Conservation (phyloP, 2,113 vertebrate species). For the Poeciliopsis turrubarensis region DNA sequence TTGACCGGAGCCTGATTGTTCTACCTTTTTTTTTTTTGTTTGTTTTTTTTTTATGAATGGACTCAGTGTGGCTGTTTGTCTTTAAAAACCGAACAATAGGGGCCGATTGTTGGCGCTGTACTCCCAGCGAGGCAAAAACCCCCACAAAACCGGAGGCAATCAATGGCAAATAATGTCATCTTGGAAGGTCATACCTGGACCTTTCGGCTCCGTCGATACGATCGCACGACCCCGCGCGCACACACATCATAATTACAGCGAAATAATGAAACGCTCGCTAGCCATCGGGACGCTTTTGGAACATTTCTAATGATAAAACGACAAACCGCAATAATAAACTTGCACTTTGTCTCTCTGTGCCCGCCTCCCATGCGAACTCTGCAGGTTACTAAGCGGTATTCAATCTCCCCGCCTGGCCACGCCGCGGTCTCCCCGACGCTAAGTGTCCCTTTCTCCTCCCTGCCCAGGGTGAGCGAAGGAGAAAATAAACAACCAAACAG, state of each 20-base stretch:
- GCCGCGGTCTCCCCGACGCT: slow-evolving; percentile 53
- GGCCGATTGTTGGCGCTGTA: slow-evolving; percentile 56
- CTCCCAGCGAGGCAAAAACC: slow-evolving; percentile 61
- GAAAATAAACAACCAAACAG: slow-evolving; percentile 77
- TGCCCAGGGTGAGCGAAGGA: slow-evolving; percentile 65
- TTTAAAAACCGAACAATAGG: slow-evolving; percentile 71
- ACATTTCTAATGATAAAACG: slow-evolving; percentile 66
- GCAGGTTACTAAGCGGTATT: slow-evolving; percentile 65
- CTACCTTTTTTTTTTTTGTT: slow-evolving; percentile 52
- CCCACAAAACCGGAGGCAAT: slow-evolving; percentile 64
- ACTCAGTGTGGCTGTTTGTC: slow-evolving; percentile 59
- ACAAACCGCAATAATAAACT: slow-evolving; percentile 54
- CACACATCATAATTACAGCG: slow-evolving; percentile 35
- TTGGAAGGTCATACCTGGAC: slow-evolving; percentile 79
- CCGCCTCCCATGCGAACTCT: slow-evolving; percentile 57
- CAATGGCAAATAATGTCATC: slow-evolving; percentile 79
- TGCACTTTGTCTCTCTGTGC: slow-evolving; percentile 59
- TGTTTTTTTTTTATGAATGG: slow-evolving; percentile 47
- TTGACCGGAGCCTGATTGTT: slow-evolving; percentile 46
- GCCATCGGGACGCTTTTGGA: slow-evolving; percentile 53
- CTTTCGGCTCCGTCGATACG: slow-evolving; percentile 75
- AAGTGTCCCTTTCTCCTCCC: slow-evolving; percentile 71
- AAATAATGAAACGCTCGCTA: slow-evolving; percentile 38
- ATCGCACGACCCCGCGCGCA: slow-evolving; percentile 40
- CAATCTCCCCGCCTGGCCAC: slow-evolving; percentile 68